Conservation (phyloP, 2,113 vertebrate genomes). For the Melanostigma gelatinosum region DNA sequence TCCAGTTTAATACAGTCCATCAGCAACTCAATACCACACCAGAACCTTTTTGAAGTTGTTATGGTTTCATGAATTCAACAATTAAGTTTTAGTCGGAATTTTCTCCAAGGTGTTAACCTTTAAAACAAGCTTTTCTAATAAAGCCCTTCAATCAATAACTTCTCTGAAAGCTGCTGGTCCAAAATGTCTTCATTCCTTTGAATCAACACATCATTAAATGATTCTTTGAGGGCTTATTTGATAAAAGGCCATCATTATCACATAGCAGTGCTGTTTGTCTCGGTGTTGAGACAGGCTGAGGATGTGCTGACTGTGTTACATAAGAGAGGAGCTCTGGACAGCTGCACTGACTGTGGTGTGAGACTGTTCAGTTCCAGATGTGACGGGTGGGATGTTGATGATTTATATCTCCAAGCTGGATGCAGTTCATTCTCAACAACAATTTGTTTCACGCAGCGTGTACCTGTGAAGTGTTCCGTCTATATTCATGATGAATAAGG, state of each 20-base stretch:
- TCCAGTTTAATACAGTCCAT: neutral
- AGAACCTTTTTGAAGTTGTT: neutral
- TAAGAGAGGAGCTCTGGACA: constrained; percentile 24
- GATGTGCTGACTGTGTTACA: neutral
- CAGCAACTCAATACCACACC: neutral
- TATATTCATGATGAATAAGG: constrained; percentile 4
- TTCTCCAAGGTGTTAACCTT: neutral
- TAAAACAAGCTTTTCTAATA: neutral
- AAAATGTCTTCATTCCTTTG: neutral
- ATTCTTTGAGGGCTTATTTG: neutral
- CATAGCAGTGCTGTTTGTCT: neutral
- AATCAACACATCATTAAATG: neutral
- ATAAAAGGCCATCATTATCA: neutral
- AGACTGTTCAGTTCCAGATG: constrained; percentile 28
- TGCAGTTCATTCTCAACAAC: constrained; percentile 31
- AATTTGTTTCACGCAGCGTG: constrained; percentile 35
- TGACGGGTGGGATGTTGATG: constrained; percentile 48
- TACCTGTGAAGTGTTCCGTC: constrained; percentile 46
- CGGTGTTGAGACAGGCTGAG: neutral
- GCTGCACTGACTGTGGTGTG: constrained; percentile 40
- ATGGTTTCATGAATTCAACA: neutral
- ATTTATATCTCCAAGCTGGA: constrained; percentile 55
- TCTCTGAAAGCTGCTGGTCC: neutral
- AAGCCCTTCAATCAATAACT: neutral
- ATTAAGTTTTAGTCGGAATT: neutral